phyloP scores from a whole-genome alignment of 2,888 invertebrate species.

The Orchestes rusci region DNA sequence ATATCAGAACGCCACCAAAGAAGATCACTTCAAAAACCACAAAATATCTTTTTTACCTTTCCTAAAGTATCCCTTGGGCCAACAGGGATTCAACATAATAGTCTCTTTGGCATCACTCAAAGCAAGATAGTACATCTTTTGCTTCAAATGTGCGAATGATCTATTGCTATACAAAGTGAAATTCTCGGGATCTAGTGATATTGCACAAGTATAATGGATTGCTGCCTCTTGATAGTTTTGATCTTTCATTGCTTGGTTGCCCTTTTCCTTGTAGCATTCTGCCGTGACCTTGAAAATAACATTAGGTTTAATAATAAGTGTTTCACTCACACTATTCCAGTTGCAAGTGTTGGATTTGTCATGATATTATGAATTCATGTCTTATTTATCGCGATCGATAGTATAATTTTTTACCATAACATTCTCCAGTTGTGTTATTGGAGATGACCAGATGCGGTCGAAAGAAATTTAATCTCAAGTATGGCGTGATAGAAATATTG shows the following conservation, averaged over 20 bases:
- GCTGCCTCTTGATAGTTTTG: slow-evolving; percentile 69
- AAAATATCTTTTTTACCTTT: too few species aligned
- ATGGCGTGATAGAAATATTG: too few species aligned
- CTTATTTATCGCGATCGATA: too few species aligned
- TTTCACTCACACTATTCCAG: too few species aligned
- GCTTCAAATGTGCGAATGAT: slow-evolving; percentile 70
- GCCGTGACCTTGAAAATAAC: slow-evolving; percentile 31
- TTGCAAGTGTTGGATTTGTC: too few species aligned
- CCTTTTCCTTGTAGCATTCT: slow-evolving; percentile 62
- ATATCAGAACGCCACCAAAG: too few species aligned
- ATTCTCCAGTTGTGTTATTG: too few species aligned
- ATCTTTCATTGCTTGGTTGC: slow-evolving; percentile 68
- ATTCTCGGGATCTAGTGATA: slow-evolving; percentile 65
- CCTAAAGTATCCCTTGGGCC: slow-evolving; percentile 54
- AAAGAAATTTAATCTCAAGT: too few species aligned
- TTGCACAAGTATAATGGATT: slow-evolving; percentile 70
- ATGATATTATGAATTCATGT: too few species aligned
- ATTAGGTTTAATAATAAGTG: background rate
- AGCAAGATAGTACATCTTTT: slow-evolving; percentile 69
- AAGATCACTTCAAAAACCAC: too few species aligned
- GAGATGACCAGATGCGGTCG: too few species aligned
- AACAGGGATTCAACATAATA: slow-evolving; percentile 64
- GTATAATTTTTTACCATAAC: too few species aligned
- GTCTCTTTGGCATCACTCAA: slow-evolving; percentile 72
- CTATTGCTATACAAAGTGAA: slow-evolving; percentile 70